Base-by-base conservation (phyloP, 2,888 invertebrate genomes). In the Hydriomena furcata region DNA sequence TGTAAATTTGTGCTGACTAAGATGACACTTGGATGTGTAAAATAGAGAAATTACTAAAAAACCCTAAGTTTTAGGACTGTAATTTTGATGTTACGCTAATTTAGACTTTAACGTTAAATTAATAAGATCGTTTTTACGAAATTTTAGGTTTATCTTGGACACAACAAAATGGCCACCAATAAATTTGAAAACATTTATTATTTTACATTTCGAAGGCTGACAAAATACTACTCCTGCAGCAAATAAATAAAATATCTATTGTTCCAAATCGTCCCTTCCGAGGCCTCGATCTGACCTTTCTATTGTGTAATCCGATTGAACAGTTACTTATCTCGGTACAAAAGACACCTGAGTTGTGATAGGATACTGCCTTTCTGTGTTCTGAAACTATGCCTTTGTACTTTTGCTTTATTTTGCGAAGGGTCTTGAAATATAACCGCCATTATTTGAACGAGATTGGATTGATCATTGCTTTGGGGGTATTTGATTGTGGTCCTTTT, bases 321-420 rank as follows among this genome's bases (percentile, higher is more conserved):
- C 58, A 61, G 65, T 65, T 58, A 65, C 65, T 65, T 63, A 65
- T 63, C 61, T 61, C 55, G 54, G 43, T 52, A 61, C 62, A 61
- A 62, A 55, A 55, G 59, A 53, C 53, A 59, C 61, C 59, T 61
- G 61, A 56, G 56, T 48, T 52, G 55, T 54, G 53, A 60, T 58
- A 55, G 60, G 58, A 52, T 41, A 60, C 51, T 53, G 48, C 50
- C 45, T 41, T 36, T 45, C 42, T 31, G 17, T 45, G 37, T 34
- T 57, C 31, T 38, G 43, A 25, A 49, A 49, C 50, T 61, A 58
- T 58, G 54, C 45, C 55, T 53, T 61, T 61, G 57, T 61, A 38
- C 38, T 30, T 53, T 11, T 30, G 43, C 50, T 51, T 52, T 30
- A 37, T 48, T 48, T 51, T 55, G 42, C 51, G 34, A 56, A 44